These are phyloP conservation scores for Nibea albiflora DNA, from an alignment of 2,113 vertebrate species.

Conservation along the genomic window DNA sequence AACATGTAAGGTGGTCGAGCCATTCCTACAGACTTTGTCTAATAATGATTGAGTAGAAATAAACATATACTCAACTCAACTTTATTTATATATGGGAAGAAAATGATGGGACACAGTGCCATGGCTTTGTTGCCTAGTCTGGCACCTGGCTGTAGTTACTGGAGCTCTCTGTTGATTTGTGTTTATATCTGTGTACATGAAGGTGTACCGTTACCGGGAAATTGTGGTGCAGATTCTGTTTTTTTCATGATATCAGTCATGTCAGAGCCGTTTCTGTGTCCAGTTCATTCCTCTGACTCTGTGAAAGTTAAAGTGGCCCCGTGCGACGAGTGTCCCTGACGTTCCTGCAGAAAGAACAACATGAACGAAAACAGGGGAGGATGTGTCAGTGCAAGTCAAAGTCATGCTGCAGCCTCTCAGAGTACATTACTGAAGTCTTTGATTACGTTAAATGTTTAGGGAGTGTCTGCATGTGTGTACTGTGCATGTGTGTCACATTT, in stretches of 20 bases:
- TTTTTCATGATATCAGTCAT: not conserved
- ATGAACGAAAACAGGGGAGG: not conserved
- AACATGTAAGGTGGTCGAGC: not conserved
- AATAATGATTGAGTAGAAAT: not conserved
- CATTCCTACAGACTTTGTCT: not conserved
- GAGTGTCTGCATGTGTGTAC: not conserved
- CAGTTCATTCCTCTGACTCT: not conserved
- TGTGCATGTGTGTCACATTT: constrained; percentile 12
- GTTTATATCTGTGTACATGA: not conserved
- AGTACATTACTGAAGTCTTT: not conserved
- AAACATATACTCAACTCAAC: not conserved
- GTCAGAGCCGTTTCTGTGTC: not conserved
- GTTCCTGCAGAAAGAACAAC: not conserved
- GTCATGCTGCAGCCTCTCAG: constrained; percentile 17
- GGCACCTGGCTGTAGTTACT: not conserved
- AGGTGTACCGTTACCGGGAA: not conserved
- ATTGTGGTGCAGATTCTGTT: not conserved
- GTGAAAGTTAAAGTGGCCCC: not conserved
- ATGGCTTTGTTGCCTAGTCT: not conserved
- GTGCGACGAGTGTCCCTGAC: not conserved
- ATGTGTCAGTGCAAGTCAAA: not conserved
- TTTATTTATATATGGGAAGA: too few relatives aligned
- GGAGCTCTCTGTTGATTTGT: not conserved
- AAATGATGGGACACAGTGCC: too few relatives aligned
- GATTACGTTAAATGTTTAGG: constrained; percentile 3